A percentile compares a stretch with the other conserved stretches of the same genome.
Evolutionary conservation across 2,888 invertebrate genomes (phyloP).

Genomic region (Girardia tigrina): DNA sequence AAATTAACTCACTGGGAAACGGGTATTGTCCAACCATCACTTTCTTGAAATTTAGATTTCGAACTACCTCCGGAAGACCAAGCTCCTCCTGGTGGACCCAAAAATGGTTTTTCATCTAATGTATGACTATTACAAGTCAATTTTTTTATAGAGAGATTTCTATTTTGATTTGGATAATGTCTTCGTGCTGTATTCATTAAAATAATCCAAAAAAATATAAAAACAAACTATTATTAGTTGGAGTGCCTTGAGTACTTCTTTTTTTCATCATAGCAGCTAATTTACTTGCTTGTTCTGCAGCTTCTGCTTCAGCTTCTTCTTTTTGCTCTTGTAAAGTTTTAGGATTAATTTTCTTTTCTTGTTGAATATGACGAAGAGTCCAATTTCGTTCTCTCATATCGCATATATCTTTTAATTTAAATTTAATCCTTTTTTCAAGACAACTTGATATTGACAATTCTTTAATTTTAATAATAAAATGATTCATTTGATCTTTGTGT

Average conservation of each 20-base stretch:
- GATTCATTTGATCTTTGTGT: neutral
- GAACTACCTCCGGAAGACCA: neutral
- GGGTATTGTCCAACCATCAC: neutral
- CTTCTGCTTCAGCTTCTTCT: neutral
- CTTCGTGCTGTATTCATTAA: neutral
- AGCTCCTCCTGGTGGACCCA: neutral
- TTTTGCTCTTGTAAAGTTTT: neutral
- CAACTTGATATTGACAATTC: neutral
- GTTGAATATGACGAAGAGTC: neutral
- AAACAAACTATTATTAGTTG: neutral
- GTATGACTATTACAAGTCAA: neutral
- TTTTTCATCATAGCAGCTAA: neutral
- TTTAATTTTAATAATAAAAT: neutral
- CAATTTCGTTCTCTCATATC: neutral
- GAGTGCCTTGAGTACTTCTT: neutral
- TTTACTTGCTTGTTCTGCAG: neutral
- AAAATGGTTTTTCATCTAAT: neutral
- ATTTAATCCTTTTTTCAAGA: neutral
- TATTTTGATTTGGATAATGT: neutral
- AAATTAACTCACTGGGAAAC: too few species aligned
- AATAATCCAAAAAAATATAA: neutral
- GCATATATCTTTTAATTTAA: neutral
- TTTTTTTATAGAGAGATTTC: neutral
- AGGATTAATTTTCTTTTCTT: slow-evolving; percentile 14
- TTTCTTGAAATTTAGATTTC: slow-evolving; percentile 1